A percentile compares a stretch with the other conserved stretches of the same genome.
These are phyloP conservation scores for Zaprionus kolodkinae DNA, from an alignment of 1,140 invertebrate species.

Conservation along the genomic window DNA sequence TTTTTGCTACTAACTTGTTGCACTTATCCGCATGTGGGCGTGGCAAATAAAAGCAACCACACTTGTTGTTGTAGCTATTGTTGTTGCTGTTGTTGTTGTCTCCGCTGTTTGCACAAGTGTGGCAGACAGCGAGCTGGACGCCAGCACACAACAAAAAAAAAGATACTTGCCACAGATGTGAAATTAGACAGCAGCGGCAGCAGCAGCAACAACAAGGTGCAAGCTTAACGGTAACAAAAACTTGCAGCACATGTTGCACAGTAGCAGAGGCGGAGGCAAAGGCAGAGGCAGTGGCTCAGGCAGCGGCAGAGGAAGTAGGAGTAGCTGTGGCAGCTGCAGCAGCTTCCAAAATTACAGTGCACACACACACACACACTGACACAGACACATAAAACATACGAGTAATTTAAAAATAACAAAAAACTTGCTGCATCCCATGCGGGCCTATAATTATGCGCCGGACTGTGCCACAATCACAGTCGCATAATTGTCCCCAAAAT, in stretches of 20 bases:
- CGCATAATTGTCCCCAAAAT: slow-evolving; percentile 71
- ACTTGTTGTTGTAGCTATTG: slow-evolving; percentile 2
- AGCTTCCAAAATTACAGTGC: slow-evolving; percentile 44
- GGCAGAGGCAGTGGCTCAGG: slow-evolving; percentile 14
- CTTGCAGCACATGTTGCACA: slow-evolving; percentile 49
- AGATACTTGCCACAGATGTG: slow-evolving; percentile 2
- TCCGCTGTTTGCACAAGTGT: slow-evolving; percentile 42
- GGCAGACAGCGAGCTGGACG: slow-evolving; percentile 15
- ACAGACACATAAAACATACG: slow-evolving; percentile 40
- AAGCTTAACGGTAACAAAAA: slow-evolving; percentile 36
- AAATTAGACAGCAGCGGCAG: slow-evolving; percentile 35
- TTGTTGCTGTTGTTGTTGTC: background rate
- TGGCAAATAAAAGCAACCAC: slow-evolving; percentile 24
- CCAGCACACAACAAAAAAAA: background rate
- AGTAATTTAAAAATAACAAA: slow-evolving; percentile 62
- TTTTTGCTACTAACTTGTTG: slow-evolving; percentile 50
- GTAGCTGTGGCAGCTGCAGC: slow-evolving; percentile 32
- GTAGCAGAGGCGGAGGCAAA: slow-evolving; percentile 4
- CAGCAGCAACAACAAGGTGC: slow-evolving; percentile 1
- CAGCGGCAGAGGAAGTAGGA: slow-evolving; percentile 12
- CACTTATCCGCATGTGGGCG: slow-evolving; percentile 32
- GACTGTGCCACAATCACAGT: slow-evolving; percentile 64
- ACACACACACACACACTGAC: slow-evolving; percentile 16
- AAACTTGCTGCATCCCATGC: slow-evolving; percentile 32
- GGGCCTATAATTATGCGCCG: slow-evolving; percentile 54